Conservation (phyloP, 2,888 invertebrate species). For the Pimpla rufipes region DNA sequence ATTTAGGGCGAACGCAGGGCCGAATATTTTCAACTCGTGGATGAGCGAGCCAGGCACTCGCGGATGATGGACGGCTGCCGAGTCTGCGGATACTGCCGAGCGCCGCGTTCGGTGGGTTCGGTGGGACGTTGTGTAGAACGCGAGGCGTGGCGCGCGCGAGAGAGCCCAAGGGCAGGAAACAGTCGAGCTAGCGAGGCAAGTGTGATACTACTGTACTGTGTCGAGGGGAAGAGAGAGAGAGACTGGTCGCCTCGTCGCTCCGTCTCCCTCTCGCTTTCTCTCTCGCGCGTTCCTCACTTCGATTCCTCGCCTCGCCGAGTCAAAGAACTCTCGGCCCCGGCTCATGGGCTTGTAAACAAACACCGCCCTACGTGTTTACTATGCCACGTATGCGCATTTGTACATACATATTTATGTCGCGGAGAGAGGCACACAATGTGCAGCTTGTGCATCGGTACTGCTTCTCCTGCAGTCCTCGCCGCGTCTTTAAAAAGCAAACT, state of each 20-base stretch:
- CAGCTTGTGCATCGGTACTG: conserved; percentile 10
- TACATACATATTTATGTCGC: conserved; percentile 15
- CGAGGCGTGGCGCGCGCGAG: conserved; percentile 48
- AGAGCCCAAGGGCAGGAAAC: conserved; percentile 59
- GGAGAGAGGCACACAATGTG: background rate
- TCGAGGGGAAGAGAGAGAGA: conserved; percentile 42
- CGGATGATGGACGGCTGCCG: background rate
- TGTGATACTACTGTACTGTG: conserved; percentile 24
- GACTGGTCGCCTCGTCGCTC: conserved; percentile 42
- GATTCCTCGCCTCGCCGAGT: conserved; percentile 71
- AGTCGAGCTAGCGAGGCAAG: conserved; percentile 42
- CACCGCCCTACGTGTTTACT: conserved; percentile 43
- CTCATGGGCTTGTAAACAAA: conserved; percentile 67
- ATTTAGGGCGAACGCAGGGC: background rate
- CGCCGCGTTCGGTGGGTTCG: background rate
- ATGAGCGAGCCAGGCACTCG: background rate
- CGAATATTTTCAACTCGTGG: background rate
- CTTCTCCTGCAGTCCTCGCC: background rate
- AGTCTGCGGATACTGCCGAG: background rate
- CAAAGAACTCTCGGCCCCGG: conserved; percentile 73
- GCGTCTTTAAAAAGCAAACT: too few species aligned
- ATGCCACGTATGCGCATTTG: conserved; percentile 7
- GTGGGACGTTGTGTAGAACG: background rate
- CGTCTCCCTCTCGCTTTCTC: conserved; percentile 31
- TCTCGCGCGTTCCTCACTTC: conserved; percentile 52